These are phyloP conservation scores for Megaptera novaeangliae DNA, from an alignment of 2,113 vertebrate species.

Conservation along the genomic window DNA sequence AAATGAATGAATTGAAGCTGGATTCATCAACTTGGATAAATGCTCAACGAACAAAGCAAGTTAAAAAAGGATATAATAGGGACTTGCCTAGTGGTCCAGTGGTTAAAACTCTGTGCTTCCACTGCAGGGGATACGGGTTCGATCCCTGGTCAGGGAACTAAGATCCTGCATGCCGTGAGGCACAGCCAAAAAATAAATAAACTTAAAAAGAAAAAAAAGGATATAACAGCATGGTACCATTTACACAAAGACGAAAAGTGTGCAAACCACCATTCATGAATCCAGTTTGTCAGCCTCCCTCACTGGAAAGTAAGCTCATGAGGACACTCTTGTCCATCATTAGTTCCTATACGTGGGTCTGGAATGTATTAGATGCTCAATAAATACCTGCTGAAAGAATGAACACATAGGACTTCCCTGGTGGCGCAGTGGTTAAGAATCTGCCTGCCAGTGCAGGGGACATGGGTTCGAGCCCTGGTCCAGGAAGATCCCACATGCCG, in stretches of 20 bases:
- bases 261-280: neutral
- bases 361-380: neutral
- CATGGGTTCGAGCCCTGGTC: no score
- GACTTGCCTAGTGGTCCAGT: no score
- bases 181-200: no score
- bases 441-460: fast-evolving
- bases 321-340: neutral
- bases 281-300: neutral
- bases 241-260: neutral
- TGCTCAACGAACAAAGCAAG: neutral
- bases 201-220: no score
- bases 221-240: neutral
- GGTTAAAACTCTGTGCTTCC: no score
- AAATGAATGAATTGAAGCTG: neutral
- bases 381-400: neutral
- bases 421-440: no score
- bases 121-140: no score
- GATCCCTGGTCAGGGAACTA: no score
- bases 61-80: neutral
- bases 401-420: neutral
- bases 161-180: no score
- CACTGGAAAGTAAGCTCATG: neutral
- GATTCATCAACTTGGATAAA: neutral
- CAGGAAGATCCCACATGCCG: no score
- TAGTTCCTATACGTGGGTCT: neutral